These are phyloP conservation scores for Nudaria mundana DNA, from an alignment of 2,888 invertebrate species.

Conservation along the genomic window DNA sequence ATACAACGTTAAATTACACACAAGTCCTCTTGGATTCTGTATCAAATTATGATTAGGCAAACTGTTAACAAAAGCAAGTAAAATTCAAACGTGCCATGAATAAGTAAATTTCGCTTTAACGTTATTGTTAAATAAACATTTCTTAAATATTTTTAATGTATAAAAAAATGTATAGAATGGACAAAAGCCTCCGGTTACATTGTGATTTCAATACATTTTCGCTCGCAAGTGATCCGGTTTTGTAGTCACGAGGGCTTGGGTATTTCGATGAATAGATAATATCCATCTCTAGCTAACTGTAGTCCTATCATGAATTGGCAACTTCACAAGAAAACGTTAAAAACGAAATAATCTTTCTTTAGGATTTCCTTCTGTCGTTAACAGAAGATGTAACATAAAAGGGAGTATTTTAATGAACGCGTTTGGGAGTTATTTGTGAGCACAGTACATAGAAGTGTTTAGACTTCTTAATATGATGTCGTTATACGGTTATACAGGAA, in stretches of 20 bases:
- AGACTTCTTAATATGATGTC: conserved; percentile 2
- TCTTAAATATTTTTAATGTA: conserved; percentile 43
- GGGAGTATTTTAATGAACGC: conserved; percentile 29
- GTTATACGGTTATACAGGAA: background rate
- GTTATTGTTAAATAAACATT: conserved; percentile 70
- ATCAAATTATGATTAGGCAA: conserved; percentile 34
- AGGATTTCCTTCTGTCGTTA: conserved; percentile 36
- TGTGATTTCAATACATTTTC: conserved; percentile 78
- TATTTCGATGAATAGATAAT: conserved; percentile 73
- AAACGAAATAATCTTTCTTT: conserved; percentile 40
- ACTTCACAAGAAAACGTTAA: conserved; percentile 47
- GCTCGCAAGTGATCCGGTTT: conserved; percentile 73
- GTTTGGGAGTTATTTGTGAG: conserved; percentile 5
- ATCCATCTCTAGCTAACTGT: conserved; percentile 67
- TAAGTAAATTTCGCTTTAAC: conserved; percentile 69
- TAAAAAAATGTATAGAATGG: conserved; percentile 62
- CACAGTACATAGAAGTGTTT: conserved; percentile 2
- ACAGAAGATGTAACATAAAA: conserved; percentile 29
- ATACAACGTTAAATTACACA: conserved; percentile 18
- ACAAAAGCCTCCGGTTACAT: conserved; percentile 70
- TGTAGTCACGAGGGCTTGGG: conserved; percentile 56
- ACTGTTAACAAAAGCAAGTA: conserved; percentile 51
- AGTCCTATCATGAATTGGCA: conserved; percentile 68
- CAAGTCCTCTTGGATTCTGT: conserved; percentile 36
- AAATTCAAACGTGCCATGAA: conserved; percentile 66